phyloP scores from a whole-genome alignment of 2,888 invertebrate genomes.

The Protonemura montana region DNA sequence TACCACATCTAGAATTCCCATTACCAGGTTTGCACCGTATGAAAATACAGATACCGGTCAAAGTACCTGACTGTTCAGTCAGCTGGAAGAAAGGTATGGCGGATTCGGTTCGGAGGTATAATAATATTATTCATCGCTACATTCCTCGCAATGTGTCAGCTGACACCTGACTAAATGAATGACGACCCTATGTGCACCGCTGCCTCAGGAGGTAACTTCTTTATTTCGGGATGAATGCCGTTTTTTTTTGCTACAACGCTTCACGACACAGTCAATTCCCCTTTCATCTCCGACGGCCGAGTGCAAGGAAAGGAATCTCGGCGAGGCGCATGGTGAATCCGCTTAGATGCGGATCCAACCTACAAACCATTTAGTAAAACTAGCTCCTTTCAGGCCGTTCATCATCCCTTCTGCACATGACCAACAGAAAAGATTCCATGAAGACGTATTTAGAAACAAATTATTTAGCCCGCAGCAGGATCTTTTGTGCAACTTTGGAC shows the following conservation, averaged over 20 bases:
- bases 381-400: neutral
- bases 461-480: neutral
- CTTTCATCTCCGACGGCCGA: neutral
- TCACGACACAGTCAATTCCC: conserved; percentile 21
- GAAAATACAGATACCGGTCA: too few relatives aligned
- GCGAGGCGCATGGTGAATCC: neutral
- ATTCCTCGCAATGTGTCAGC: neutral
- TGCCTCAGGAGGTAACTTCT: neutral
- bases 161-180: neutral
- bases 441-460: neutral
- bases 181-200: neutral
- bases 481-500: neutral
- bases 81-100: neutral
- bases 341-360: neutral
- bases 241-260: neutral
- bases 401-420: neutral
- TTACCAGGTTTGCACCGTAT: too few relatives aligned
- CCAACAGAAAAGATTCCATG: neutral
- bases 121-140: conserved; percentile 7
- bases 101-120: neutral
- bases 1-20: too few relatives aligned
- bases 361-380: conserved; percentile 14
- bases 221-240: neutral
- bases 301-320: neutral
- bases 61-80: neutral